Conservation (phyloP, 2,888 invertebrate species). For the Epicampocera succincta region DNA sequence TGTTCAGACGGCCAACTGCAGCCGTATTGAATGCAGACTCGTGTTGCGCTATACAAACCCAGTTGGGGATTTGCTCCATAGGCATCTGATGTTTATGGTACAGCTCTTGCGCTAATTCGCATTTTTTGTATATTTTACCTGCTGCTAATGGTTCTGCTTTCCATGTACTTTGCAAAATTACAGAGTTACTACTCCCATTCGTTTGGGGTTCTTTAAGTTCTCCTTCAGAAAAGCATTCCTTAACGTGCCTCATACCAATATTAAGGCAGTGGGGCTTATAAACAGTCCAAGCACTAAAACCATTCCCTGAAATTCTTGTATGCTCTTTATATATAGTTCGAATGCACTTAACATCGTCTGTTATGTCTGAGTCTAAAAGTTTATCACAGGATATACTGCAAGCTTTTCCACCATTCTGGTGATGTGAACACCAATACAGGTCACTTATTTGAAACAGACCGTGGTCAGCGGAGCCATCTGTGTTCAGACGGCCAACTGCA, state of each 20-base stretch:
- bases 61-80: constrained; percentile 83
- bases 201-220: constrained; percentile 11
- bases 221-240: constrained; percentile 71
- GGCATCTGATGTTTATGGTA: constrained; percentile 83
- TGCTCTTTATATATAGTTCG: too few species aligned
- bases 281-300: too few species aligned
- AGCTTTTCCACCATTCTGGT: constrained; percentile 70
- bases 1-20: constrained; percentile 82
- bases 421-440: constrained; percentile 85
- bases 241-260: constrained; percentile 81
- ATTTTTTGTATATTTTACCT: constrained; percentile 84
- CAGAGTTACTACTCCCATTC: not conserved
- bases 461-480: constrained; percentile 85
- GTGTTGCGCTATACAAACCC: constrained; percentile 87
- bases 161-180: not conserved
- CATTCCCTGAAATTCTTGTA: too few species aligned
- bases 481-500: constrained; percentile 71
- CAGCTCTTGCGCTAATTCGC: constrained; percentile 86
- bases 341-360: too few species aligned
- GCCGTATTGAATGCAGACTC: constrained; percentile 87
- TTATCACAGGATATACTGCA: too few species aligned
- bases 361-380: too few species aligned
- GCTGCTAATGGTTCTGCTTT: constrained; percentile 75
- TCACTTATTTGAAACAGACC: constrained; percentile 89
- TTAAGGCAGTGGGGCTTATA: constrained; percentile 35